A percentile compares a stretch with the other conserved stretches of the same genome.
Conservation (phyloP, 2,888 invertebrate genomes). For the Meteorus colon region DNA sequence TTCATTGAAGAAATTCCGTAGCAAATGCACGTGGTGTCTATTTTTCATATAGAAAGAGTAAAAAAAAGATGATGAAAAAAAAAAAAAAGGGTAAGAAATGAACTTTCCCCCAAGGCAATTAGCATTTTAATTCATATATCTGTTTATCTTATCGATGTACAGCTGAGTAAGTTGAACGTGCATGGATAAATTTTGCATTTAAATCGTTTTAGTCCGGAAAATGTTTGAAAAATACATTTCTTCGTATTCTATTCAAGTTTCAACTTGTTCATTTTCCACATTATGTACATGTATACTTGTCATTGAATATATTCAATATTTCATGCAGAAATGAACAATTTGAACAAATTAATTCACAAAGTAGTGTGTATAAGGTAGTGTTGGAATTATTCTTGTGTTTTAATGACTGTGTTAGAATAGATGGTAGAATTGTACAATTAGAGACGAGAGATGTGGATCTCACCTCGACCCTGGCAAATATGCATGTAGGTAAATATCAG, state of each 20-base stretch:
- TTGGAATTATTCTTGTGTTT: background rate
- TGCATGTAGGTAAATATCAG: background rate
- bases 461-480: background rate
- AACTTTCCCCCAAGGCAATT: slow-evolving; percentile 11
- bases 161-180: slow-evolving; percentile 6
- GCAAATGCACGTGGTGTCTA: background rate
- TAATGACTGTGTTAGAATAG: background rate
- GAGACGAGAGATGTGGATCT: background rate
- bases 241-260: background rate
- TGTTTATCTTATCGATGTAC: slow-evolving; percentile 8
- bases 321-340: background rate
- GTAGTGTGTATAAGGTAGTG: background rate
- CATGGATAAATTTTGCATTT: slow-evolving; percentile 15
- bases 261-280: background rate
- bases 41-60: background rate
- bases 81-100: background rate
- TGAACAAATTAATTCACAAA: background rate
- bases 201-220: background rate
- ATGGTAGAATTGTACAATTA: slow-evolving; percentile 5
- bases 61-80: background rate
- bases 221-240: slow-evolving; percentile 2
- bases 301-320: background rate
- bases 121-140: slow-evolving; percentile 23
- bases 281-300: background rate
- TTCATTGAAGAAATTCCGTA: background rate